Evolutionary conservation across 2,113 vertebrate species (phyloP), one percentile per base, ranked within the genome.

Genomic region (Zosterops hypoxanthus): DNA sequence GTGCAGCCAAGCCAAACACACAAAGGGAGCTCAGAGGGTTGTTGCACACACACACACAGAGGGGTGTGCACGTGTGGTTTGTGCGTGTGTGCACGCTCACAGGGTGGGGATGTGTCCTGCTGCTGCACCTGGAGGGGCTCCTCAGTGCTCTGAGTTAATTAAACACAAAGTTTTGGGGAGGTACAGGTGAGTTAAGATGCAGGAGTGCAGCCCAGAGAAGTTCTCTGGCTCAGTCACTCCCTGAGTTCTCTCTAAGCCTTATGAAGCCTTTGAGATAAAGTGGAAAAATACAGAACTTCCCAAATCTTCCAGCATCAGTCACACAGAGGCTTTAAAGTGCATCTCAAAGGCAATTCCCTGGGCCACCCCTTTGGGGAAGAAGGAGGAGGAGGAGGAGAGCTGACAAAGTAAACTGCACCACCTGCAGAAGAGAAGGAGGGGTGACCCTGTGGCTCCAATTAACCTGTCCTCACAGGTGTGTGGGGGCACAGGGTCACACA

Each of bases 1-100:
- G 94, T 92, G 92, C 97, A 82, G 97, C 98, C 98, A 97, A 97
- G 90, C 42, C 90, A 97, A 97, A 95, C 20, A 95, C 20, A 97
- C 60, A 4, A 8, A 4, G 7, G 76, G 86, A 71, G 60, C 42
- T 17, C 21, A 12, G 91, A 55, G 12, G 46, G 8, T 66, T 28
- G 61, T 28, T 65, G 73, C 80, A 93, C 90, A 55, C 56, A 31
- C 52, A 55, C 53, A 31, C 52, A 55, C 53, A 31, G 10, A 53
- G 2, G 88, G 69, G n/a, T 26, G 91, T 44, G 86, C 90, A 73
- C 21, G n/a, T 29, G 68, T 8, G 11, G 2, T 19, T 2, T 24
- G 5, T 52, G 36, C 1, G 6, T 59, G 70, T 34, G 68, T 8
- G 8, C 7, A 2, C n/a, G 0, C 71, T 11, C 22, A 0, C 68